Conservation (phyloP, 2,113 vertebrate species). For the Sisor rabdophorus region DNA sequence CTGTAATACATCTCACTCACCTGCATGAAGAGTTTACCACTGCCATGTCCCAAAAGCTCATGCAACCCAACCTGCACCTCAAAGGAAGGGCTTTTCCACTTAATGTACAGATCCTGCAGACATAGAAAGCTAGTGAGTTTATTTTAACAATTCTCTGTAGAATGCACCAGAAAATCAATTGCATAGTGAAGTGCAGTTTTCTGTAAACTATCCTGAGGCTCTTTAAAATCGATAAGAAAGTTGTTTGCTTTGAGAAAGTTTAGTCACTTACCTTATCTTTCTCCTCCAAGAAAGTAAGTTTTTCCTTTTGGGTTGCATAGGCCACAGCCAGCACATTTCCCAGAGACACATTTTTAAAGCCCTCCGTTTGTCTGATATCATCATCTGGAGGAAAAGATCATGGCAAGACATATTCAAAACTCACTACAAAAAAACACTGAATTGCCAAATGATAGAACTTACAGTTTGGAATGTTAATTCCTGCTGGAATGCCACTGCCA, state of each 20-base stretch:
- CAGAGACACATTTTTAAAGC: slow-evolving; percentile 88
- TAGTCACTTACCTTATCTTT: slow-evolving; percentile 74
- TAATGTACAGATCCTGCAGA: slow-evolving; percentile 79
- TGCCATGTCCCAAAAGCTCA: slow-evolving; percentile 85
- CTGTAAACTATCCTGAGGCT: not conserved
- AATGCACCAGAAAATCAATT: not conserved
- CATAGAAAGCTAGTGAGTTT: too few relatives aligned
- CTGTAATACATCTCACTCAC: slow-evolving; percentile 63
- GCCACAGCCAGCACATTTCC: slow-evolving; percentile 85
- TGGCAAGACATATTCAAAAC: not conserved
- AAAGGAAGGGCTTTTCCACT: slow-evolving; percentile 84
- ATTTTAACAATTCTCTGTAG: too few relatives aligned
- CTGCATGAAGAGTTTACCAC: slow-evolving; percentile 87
- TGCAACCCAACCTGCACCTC: slow-evolving; percentile 91
- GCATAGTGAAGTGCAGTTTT: too few relatives aligned
- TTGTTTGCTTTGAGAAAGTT: not conserved
- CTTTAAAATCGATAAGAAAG: not conserved
- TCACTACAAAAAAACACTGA: not conserved
- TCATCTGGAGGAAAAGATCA: slow-evolving; percentile 69
- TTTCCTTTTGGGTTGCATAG: slow-evolving; percentile 78
- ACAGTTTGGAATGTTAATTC: slow-evolving; percentile 95
- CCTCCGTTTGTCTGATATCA: slow-evolving; percentile 84
- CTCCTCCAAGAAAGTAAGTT: slow-evolving; percentile 83
- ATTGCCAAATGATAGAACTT: slow-evolving; percentile 42
- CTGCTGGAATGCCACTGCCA: slow-evolving; percentile 86